Conservation (phyloP, 2,113 vertebrate species). For the Balaeniceps rex region DNA sequence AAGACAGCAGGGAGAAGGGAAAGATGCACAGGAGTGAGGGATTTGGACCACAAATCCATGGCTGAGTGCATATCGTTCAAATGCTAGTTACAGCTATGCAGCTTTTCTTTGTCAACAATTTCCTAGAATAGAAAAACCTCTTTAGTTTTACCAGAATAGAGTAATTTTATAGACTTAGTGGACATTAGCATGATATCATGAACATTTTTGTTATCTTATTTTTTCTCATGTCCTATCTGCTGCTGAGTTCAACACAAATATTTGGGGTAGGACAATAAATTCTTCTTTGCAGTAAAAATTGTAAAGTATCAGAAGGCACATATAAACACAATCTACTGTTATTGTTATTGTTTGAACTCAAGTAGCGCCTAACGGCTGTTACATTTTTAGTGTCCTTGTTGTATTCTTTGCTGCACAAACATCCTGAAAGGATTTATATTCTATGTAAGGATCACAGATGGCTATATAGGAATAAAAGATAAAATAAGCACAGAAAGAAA, state of each 20-base stretch:
- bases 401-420: not conserved
- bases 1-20: not conserved
- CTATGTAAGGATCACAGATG: not conserved
- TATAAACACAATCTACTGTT: not conserved
- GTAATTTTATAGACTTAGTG: not conserved
- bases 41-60: not conserved
- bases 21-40: not conserved
- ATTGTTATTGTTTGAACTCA: not conserved
- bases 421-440: not conserved
- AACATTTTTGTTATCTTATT: not conserved
- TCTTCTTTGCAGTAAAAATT: not conserved
- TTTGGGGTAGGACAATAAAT: not conserved
- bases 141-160: not conserved
- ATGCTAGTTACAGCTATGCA: not conserved
- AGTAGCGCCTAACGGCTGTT: not conserved
- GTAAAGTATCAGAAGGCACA: not conserved
- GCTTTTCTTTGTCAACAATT: not conserved
- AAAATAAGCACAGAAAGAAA: not conserved
- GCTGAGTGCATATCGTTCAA: not conserved
- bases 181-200: not conserved
- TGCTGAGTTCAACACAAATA: not conserved
- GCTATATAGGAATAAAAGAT: not conserved
- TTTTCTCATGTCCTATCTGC: not conserved
- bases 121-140: not conserved
- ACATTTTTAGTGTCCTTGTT: not conserved